A percentile compares a stretch with the other conserved stretches of the same genome.
Evolutionary conservation across 2,797 vertebrate genomes (phyloP).

Genomic region (Schizopygopsis malacanthus): DNA sequence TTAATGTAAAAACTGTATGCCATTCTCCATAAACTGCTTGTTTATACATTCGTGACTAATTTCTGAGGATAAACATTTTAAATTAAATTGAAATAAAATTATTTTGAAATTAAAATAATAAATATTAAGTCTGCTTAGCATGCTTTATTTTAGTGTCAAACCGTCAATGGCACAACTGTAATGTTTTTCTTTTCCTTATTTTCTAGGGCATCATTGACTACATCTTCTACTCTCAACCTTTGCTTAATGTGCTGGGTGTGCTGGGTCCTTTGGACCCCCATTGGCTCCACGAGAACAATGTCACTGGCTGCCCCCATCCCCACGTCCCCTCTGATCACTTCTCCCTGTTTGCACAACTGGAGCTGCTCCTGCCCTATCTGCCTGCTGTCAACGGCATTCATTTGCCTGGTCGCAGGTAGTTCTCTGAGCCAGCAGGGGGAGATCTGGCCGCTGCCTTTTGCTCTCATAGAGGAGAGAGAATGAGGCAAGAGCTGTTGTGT

Average conservation of each 20-base stretch:
- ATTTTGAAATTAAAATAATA: too few relatives aligned
- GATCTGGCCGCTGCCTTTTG: slow-evolving; percentile 57
- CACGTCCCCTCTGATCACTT: slow-evolving; percentile 99
- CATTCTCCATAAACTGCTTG: too few relatives aligned
- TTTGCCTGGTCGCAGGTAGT: slow-evolving; percentile 97
- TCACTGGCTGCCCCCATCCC: slow-evolving; percentile 96
- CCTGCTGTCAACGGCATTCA: slow-evolving; percentile 95
- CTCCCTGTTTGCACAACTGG: slow-evolving; percentile 98
- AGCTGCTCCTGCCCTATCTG: slow-evolving; percentile 94
- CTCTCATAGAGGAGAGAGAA: slow-evolving; percentile 68
- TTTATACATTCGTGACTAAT: too few relatives aligned
- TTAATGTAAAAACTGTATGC: too few relatives aligned
- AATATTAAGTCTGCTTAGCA: not conserved
- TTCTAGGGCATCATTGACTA: slow-evolving; percentile 97
- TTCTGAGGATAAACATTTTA: too few relatives aligned
- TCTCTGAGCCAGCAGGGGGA: slow-evolving; percentile 79
- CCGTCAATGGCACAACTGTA: not conserved
- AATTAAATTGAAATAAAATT: too few relatives aligned
- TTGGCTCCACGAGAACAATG: slow-evolving; percentile 97
- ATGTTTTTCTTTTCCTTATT: not conserved
- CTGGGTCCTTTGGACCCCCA: slow-evolving; percentile 96
- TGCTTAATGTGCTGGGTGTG: slow-evolving; percentile 95
- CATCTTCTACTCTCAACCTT: slow-evolving; percentile 98
- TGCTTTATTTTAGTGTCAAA: not conserved
- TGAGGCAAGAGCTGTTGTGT: slow-evolving; percentile 67